Conservation (phyloP, 2,113 vertebrate genomes). For the Odontophorus gujanensis region DNA sequence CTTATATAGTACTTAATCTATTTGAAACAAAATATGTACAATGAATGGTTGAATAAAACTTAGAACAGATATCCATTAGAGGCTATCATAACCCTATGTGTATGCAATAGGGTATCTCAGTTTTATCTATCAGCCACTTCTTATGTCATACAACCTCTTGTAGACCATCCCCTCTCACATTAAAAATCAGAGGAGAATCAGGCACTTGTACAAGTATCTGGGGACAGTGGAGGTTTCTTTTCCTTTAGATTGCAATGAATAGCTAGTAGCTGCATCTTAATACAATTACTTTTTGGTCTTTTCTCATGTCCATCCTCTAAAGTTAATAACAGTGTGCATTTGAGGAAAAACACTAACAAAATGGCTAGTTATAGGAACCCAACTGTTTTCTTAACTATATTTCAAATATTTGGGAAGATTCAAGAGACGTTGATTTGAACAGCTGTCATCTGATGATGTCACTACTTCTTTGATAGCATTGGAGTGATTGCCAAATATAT, state of each 20-base stretch:
- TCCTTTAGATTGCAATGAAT: not conserved
- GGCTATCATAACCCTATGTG: accelerated
- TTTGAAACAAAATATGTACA: not conserved
- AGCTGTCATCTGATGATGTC: not conserved
- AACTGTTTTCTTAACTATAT: not conserved
- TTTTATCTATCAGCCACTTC: not conserved
- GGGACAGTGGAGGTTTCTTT: not conserved
- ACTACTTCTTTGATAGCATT: not conserved
- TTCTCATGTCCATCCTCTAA: not conserved
- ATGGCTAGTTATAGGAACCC: not conserved
- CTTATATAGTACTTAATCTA: not conserved
- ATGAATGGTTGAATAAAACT: not conserved
- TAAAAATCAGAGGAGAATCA: not conserved
- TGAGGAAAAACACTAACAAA: not conserved
- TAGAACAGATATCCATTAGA: not conserved
- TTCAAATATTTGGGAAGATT: not conserved
- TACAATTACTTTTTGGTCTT: not conserved
- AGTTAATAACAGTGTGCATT: not conserved
- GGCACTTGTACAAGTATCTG: not conserved
- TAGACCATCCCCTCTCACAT: not conserved
- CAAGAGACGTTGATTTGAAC: not conserved
- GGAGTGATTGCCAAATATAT: not conserved
- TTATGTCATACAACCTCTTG: not conserved
- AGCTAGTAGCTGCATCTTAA: not conserved
- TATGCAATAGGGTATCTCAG: not conserved